These are phyloP conservation scores for Caenorhabditis sp. DNA, from an alignment of 2,888 invertebrate genomes.

Conservation along the genomic window DNA sequence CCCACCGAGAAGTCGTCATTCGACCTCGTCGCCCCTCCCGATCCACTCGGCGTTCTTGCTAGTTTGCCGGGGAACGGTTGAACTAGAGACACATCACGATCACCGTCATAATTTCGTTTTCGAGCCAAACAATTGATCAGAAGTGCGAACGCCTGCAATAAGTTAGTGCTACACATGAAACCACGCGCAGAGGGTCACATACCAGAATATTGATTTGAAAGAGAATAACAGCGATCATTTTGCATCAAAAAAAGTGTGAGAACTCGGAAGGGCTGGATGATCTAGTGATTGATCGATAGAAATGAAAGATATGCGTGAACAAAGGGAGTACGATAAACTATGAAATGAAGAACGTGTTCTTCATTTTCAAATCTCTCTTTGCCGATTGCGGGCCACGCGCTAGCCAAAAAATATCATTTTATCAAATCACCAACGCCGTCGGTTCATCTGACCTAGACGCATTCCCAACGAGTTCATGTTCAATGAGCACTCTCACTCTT, in stretches of 20 bases:
- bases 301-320: no score
- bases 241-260: constrained; percentile 31
- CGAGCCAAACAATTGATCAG: constrained; percentile 14
- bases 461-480: constrained; percentile 18
- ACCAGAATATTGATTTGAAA: constrained; percentile 60
- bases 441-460: constrained; percentile 5
- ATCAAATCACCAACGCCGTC: not conserved
- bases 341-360: no score
- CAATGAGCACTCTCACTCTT: constrained; percentile 11
- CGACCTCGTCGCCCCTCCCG: not conserved
- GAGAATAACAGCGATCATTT: constrained; percentile 55
- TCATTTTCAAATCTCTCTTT: no score
- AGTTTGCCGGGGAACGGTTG: constrained; percentile 26
- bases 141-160: constrained; percentile 34
- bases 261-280: not conserved
- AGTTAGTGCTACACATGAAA: not conserved
- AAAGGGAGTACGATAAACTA: no score
- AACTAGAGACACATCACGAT: constrained; percentile 34
- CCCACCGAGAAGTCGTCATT: constrained; percentile 48
- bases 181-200: not conserved
- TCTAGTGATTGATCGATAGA: not conserved
- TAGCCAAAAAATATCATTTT: no score
- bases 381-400: no score
- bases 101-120: constrained; percentile 35
- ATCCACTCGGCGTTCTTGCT: not conserved